phyloP scores from a whole-genome alignment of 2,113 vertebrate species.

The Numida meleagris region DNA sequence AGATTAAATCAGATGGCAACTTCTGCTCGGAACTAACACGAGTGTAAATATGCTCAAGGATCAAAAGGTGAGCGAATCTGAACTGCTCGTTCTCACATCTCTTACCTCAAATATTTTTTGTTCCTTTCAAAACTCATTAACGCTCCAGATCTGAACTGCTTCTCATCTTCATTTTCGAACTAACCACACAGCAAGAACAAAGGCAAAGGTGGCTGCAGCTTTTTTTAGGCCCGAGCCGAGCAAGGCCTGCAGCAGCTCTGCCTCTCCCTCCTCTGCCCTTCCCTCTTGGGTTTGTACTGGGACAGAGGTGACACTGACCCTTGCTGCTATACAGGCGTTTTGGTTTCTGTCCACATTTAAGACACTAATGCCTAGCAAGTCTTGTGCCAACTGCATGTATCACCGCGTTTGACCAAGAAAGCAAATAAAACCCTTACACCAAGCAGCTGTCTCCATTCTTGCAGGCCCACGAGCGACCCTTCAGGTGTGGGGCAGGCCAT shows the following conservation, averaged over 20 bases:
- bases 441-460: background rate
- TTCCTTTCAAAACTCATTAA: constrained; percentile 25
- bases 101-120: constrained; percentile 35
- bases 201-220: background rate
- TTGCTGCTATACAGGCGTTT: background rate
- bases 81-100: constrained; percentile 6
- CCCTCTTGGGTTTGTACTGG: background rate
- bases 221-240: background rate
- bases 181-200: background rate
- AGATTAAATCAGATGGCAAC: constrained; percentile 14
- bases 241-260: background rate
- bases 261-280: background rate
- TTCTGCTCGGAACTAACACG: background rate
- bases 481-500: background rate
- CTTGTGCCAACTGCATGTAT: constrained; percentile 55
- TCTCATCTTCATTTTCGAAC: background rate
- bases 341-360: background rate
- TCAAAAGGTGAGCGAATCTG: constrained; percentile 4
- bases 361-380: background rate
- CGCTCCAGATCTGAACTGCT: background rate
- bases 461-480: background rate
- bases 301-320: background rate
- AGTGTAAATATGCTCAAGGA: background rate
- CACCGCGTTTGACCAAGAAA: constrained; percentile 21
- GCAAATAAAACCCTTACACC: constrained; percentile 46